Evolutionary conservation across 2,113 vertebrate species (phyloP), one percentile per base, ranked within the genome.

Genomic region (Chamaetylas fuelleborni): DNA sequence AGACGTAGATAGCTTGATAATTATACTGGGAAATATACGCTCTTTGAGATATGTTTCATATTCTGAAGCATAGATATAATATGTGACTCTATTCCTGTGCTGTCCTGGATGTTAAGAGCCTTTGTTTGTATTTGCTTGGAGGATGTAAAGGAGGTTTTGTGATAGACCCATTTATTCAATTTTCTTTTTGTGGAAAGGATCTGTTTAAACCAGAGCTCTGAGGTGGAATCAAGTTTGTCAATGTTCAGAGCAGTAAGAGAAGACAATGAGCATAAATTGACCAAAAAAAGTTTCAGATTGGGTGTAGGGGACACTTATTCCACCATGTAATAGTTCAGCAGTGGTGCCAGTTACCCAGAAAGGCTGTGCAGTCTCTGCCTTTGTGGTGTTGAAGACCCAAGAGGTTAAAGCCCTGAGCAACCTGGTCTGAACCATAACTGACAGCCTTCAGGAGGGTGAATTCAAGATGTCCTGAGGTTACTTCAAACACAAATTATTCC

Each of bases 81-180:
- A 29, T 25, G 17, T n/a, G 24, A 47, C 19, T 8, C 8, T 51
- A 31, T 9, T 45, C 5, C 2, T 45, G 31, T 2, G 0, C 11
- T 48, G 10, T 6, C 18, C 28, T 74, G 38, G 51, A 26, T 38
- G 12, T 40, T 48, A 62, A 24, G 12, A 90, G n/a, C 3, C 26
- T 51, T 73, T 48, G 6, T 24, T 43, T 60, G 26, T 47, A 56
- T 71, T 66, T 67, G 2, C 11, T 34, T 62, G 14, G 16, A 85
- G 7, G 33, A 66, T 16, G 10, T 50, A 77, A 76, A 43, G 4
- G 2, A 40, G 10, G 3, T 38, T 84, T 87, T 53, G 6, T 77
- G 8, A 19, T 12, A 82, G 45, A 65, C 34, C 6, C 2, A 19
- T 67, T 83, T 72, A 66, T 48, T 77, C 10, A 12, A 19, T 57